These are phyloP conservation scores for Leptinotarsa tumamoca DNA, from an alignment of 2,888 invertebrate genomes.

Conservation along the genomic window DNA sequence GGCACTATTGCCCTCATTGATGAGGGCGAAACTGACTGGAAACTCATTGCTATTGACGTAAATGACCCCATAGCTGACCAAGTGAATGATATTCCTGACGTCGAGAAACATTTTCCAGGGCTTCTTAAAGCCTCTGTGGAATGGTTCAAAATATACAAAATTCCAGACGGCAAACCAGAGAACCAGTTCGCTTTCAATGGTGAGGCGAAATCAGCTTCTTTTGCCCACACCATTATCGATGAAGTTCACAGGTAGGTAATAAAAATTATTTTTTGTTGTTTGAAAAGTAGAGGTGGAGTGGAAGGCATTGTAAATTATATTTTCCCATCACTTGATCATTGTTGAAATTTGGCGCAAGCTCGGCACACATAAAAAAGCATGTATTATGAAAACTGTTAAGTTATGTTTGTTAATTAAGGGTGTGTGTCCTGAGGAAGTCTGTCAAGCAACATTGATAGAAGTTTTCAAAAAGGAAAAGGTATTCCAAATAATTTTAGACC, in stretches of 20 bases:
- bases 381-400: too few relatives aligned
- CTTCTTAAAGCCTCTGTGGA: slow-evolving; percentile 94
- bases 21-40: slow-evolving; percentile 99
- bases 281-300: too few relatives aligned
- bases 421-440: too few relatives aligned
- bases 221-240: slow-evolving; percentile 82
- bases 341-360: too few relatives aligned
- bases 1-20: slow-evolving; percentile 95
- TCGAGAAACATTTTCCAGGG: slow-evolving; percentile 93
- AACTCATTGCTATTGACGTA: slow-evolving; percentile 93
- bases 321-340: too few relatives aligned
- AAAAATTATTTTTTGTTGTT: too few relatives aligned
- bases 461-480: too few relatives aligned
- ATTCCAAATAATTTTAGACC: too few relatives aligned
- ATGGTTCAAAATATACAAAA: slow-evolving; percentile 99
- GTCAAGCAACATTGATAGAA: too few relatives aligned
- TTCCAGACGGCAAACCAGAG: slow-evolving; percentile 96
- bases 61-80: slow-evolving; percentile 90
- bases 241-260: slow-evolving; percentile 70
- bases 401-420: too few relatives aligned
- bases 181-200: slow-evolving; percentile 98
- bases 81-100: slow-evolving; percentile 87
- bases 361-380: too few relatives aligned
- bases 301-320: too few relatives aligned
- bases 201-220: slow-evolving; percentile 87